A percentile compares a stretch with the other conserved stretches of the same genome.
Conservation (phyloP, 2,113 vertebrate species). For the Leuciscus idus region DNA sequence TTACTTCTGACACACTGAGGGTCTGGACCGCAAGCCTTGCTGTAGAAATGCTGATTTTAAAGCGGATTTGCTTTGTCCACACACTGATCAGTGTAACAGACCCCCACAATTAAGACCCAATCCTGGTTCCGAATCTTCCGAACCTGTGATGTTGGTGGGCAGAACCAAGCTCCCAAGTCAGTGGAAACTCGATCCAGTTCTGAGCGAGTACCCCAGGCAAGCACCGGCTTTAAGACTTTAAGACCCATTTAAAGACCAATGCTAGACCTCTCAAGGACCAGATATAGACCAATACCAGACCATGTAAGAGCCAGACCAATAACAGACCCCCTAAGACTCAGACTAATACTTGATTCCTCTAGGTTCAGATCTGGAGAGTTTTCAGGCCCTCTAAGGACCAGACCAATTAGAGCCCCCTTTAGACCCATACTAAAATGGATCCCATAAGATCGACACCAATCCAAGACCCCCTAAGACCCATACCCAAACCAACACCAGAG, state of each 20-base stretch:
- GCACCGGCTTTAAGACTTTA: background rate
- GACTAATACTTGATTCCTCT: background rate
- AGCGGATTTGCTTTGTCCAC: background rate
- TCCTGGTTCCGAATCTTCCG: background rate
- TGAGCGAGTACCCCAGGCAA: background rate
- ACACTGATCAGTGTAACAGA: background rate
- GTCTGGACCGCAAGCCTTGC: background rate
- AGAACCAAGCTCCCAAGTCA: background rate
- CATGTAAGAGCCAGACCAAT: background rate
- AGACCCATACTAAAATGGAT: background rate
- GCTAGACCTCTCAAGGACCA: background rate
- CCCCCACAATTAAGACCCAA: background rate
- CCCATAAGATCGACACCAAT: background rate
- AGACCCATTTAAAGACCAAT: too few relatives aligned
- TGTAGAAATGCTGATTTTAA: slow-evolving; percentile 12
- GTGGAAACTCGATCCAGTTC: background rate
- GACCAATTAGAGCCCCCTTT: background rate
- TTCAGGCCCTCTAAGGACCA: background rate
- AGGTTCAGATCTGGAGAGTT: background rate
- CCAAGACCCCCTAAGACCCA: background rate
- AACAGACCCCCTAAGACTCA: background rate
- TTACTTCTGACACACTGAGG: background rate
- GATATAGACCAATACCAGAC: background rate
- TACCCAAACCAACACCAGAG: background rate
- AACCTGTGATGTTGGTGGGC: background rate